phyloP scores from a whole-genome alignment of 2,888 invertebrate genomes.

The Octonoba sinensis region DNA sequence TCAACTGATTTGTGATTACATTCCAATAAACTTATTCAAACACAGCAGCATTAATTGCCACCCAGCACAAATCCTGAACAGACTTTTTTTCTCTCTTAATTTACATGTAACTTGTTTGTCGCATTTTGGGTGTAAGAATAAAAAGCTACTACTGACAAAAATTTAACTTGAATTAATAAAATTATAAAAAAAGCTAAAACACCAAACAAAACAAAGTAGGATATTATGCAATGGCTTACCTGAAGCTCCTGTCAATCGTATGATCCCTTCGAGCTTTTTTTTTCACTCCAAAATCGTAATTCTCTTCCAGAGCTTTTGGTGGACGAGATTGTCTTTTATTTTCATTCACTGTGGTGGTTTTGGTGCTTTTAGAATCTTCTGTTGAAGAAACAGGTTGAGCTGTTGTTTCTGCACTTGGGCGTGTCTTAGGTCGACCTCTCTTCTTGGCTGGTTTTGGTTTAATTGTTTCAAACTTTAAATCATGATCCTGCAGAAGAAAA shows the following conservation, averaged over 20 bases:
- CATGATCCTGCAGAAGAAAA: conserved; percentile 49
- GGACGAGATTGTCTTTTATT: conserved; percentile 51
- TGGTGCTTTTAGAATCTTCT: conserved; percentile 9
- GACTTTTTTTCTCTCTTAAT: no score
- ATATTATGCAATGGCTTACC: conserved; percentile 28
- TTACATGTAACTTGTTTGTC: no score
- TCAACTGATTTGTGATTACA: no score
- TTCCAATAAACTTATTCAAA: no score
- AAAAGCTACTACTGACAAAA: not conserved
- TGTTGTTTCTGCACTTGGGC: not conserved
- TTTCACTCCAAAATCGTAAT: conserved; percentile 63
- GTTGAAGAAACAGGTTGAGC: not conserved
- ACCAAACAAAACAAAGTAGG: not conserved
- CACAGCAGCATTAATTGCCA: no score
- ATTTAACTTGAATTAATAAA: not conserved
- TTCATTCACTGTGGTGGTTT: conserved; percentile 15
- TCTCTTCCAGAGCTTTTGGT: conserved; percentile 63
- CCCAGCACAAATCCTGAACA: no score
- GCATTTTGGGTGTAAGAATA: no score
- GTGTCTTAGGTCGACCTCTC: conserved; percentile 49
- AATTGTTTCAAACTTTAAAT: conserved; percentile 42
- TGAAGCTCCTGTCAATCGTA: conserved; percentile 50
- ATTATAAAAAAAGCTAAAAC: not conserved
- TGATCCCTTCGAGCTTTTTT: conserved; percentile 51
- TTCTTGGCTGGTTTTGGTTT: conserved; percentile 21